Evolutionary conservation across 2,113 vertebrate species (phyloP), one percentile per base, ranked within the genome.

Genomic region (Deroptyus accipitrinus): DNA sequence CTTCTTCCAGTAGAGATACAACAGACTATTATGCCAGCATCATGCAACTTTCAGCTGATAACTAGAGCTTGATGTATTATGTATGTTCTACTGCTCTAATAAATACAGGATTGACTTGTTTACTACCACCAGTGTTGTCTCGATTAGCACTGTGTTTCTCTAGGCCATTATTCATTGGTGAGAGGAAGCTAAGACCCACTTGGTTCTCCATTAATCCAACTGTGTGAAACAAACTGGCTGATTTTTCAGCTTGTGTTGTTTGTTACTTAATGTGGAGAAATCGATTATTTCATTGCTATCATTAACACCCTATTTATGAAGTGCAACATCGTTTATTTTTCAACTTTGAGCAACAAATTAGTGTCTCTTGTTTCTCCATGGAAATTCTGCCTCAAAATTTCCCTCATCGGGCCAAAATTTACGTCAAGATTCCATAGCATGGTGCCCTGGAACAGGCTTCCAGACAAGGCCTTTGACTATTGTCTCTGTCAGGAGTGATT

Each of bases 41-140:
- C 70, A 44, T 96, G 89, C 82, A 95, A 96, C 93, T 94, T 95
- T 95, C 88, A 93, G 75, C 86, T 96, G 83, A 84, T 94, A 97
- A 97, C 66, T 82, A 93, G 67, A 97, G 70, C 76, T 89, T 95
- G 78, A 95, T 96, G 94, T 92, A 96, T 97, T 97, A 97, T 95
- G 91, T 91, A 96, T 96, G 96, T 96, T 91, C 83, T 91, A 91
- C 77, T 91, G 91, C 92, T 95, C 94, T 96, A 97, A 97, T 97
- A 97, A 97, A 97, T 96, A 97, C 97, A 96, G 70, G 83, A 98
- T 97, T 97, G 95, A 92, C 91, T 97, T 97, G 90, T 97, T 98
- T 98, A 96, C 92, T 89, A 90, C 92, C 90, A 86, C 90, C 94
- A 23, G 41, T 64, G 61, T 95, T 73, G 61, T 81, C 90, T 97